These are phyloP conservation scores for Phenganax marumi DNA, from an alignment of 92 coral and sea anemone species.

Conservation along the genomic window DNA sequence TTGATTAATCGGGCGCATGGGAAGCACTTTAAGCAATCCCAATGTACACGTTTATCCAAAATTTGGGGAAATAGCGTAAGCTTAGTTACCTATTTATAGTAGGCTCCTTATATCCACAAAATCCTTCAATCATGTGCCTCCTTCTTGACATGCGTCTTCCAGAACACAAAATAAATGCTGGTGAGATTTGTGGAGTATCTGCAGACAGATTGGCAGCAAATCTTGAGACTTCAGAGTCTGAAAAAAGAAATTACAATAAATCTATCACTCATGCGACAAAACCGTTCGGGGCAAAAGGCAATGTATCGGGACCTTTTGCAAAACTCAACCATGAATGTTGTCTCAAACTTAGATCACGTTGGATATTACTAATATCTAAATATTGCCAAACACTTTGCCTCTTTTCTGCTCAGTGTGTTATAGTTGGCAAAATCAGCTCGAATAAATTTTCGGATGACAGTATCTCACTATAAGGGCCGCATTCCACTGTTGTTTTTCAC, in stretches of 20 bases:
- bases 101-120: slow-evolving; percentile 31
- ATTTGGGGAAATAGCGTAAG: too few relatives aligned
- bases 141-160: slow-evolving; percentile 16
- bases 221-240: slow-evolving; percentile 1
- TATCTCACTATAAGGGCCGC: too few relatives aligned
- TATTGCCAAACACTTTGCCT: too few relatives aligned
- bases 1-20: not conserved
- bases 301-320: too few relatives aligned
- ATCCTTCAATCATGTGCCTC: slow-evolving; percentile 2
- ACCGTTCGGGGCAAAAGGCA: not conserved
- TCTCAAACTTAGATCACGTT: too few relatives aligned
- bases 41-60: not conserved
- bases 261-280: not conserved
- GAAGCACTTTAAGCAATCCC: not conserved
- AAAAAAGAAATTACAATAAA: not conserved
- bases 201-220: not conserved
- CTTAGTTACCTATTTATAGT: slow-evolving; percentile 5
- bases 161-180: not conserved
- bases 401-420: too few relatives aligned
- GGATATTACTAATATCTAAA: too few relatives aligned
- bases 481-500: too few relatives aligned
- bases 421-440: too few relatives aligned
- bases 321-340: too few relatives aligned
- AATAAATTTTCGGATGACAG: too few relatives aligned
- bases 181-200: slow-evolving; percentile 27